phyloP scores from a whole-genome alignment of 2,113 vertebrate species.

The Alethe diademata region DNA sequence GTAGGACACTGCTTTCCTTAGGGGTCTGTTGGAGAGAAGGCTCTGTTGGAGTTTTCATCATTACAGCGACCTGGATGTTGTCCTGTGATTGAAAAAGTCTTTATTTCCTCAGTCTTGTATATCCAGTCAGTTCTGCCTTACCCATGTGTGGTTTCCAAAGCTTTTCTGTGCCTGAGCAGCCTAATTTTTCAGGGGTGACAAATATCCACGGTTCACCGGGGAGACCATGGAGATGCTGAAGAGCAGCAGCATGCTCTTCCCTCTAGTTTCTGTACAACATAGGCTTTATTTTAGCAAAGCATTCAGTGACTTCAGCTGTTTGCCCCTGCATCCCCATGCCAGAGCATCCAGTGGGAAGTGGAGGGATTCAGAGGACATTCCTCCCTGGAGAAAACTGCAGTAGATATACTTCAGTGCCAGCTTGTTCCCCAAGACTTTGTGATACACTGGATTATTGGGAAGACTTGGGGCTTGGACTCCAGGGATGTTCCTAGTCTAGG shows the following conservation, averaged over 20 bases:
- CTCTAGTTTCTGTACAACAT: not conserved
- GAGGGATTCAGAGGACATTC: not conserved
- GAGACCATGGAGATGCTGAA: not conserved
- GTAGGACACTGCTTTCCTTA: not conserved
- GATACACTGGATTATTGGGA: not conserved
- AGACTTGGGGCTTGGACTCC: not conserved
- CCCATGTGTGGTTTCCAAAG: not conserved
- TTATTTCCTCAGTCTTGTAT: not conserved
- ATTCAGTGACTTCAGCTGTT: not conserved
- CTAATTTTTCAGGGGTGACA: not conserved
- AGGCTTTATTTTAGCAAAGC: not conserved
- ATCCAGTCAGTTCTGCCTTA: not conserved
- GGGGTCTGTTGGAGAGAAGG: not conserved
- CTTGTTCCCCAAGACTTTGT: not conserved
- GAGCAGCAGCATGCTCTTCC: not conserved
- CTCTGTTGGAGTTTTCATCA: accelerated
- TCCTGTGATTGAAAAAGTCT: not conserved
- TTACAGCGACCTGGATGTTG: not conserved
- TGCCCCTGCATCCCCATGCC: not conserved
- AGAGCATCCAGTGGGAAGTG: not conserved
- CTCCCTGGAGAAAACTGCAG: not conserved
- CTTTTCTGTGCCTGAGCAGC: not conserved
- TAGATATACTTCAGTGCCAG: not conserved
- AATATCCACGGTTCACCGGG: not conserved
- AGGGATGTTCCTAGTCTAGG: not conserved